These are phyloP conservation scores for Latrodectus elegans DNA, from an alignment of 2,888 invertebrate genomes.

Conservation along the genomic window DNA sequence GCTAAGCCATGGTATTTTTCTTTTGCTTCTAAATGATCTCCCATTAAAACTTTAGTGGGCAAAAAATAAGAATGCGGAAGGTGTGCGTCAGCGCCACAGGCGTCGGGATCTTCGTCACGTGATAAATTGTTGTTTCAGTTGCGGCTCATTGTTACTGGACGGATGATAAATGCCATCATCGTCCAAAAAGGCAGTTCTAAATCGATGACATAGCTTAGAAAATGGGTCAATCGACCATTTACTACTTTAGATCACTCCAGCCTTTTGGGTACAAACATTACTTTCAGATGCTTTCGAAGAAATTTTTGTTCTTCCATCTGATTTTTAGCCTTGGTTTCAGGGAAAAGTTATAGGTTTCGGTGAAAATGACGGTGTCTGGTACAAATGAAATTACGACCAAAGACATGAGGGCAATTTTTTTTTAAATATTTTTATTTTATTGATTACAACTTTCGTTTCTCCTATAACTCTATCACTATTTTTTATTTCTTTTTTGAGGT, in stretches of 20 bases:
- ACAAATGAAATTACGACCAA: too few relatives aligned
- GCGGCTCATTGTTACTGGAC: slow-evolving; percentile 35
- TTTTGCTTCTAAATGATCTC: not conserved
- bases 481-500: too few relatives aligned
- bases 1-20: too few relatives aligned
- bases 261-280: slow-evolving; percentile 24
- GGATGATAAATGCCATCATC: slow-evolving; percentile 49
- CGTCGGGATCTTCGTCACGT: not conserved
- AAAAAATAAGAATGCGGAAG: not conserved
- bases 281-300: too few relatives aligned
- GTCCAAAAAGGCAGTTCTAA: slow-evolving; percentile 38
- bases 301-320: too few relatives aligned
- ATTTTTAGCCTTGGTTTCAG: too few relatives aligned
- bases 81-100: not conserved
- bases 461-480: too few relatives aligned
- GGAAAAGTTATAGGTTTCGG: too few relatives aligned
- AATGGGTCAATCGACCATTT: slow-evolving; percentile 57
- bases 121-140: slow-evolving; percentile 46
- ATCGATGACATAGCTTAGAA: slow-evolving; percentile 54
- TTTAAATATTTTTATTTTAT: too few relatives aligned
- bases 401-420: too few relatives aligned
- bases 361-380: too few relatives aligned
- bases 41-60: not conserved
- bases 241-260: slow-evolving; percentile 24
- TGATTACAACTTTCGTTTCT: too few relatives aligned